These are phyloP conservation scores for Drosophila putrida DNA, from an alignment of 2,888 invertebrate species.

Conservation along the genomic window DNA sequence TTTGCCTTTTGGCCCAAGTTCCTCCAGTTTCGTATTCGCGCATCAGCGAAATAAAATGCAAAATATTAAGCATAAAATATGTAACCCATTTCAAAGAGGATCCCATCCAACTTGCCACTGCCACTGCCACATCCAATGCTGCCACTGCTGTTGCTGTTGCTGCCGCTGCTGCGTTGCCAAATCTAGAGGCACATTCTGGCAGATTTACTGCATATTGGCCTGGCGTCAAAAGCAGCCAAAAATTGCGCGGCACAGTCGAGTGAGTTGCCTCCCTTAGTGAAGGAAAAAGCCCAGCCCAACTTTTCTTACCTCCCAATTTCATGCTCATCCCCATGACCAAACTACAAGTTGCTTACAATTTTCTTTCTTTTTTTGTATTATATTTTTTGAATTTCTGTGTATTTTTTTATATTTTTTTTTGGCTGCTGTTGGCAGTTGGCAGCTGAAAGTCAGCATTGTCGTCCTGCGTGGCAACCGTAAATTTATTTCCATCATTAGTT, in stretches of 20 bases:
- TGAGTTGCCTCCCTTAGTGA: conserved; percentile 40
- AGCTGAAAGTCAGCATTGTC: conserved; percentile 67
- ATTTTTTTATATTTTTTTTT: conserved; percentile 19
- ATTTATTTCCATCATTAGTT: conserved; percentile 84
- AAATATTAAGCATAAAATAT: conserved; percentile 83
- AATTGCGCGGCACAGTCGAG: conserved; percentile 63
- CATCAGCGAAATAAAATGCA: conserved; percentile 72
- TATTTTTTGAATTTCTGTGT: conserved; percentile 2
- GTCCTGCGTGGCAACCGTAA: conserved; percentile 58
- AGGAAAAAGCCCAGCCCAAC: conserved; percentile 9
- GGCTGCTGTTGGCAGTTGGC: conserved; percentile 65
- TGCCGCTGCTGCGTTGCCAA: conserved; percentile 68
- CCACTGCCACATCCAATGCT: conserved; percentile 43
- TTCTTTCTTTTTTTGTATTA: conserved; percentile 2
- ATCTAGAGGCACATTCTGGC: conserved; percentile 82
- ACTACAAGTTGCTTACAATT: conserved; percentile 51
- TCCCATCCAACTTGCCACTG: conserved; percentile 32
- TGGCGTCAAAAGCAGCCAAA: conserved; percentile 84
- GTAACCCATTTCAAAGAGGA: conserved; percentile 77
- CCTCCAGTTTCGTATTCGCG: conserved; percentile 37
- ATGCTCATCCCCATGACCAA: conserved; percentile 20
- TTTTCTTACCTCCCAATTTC: conserved; percentile 6
- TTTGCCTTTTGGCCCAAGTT: conserved; percentile 30
- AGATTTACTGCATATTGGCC: conserved; percentile 86
- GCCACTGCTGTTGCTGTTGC: conserved; percentile 35